Evolutionary conservation across 2,797 vertebrate species (phyloP).

Genomic region (Sternotherus odoratus): DNA sequence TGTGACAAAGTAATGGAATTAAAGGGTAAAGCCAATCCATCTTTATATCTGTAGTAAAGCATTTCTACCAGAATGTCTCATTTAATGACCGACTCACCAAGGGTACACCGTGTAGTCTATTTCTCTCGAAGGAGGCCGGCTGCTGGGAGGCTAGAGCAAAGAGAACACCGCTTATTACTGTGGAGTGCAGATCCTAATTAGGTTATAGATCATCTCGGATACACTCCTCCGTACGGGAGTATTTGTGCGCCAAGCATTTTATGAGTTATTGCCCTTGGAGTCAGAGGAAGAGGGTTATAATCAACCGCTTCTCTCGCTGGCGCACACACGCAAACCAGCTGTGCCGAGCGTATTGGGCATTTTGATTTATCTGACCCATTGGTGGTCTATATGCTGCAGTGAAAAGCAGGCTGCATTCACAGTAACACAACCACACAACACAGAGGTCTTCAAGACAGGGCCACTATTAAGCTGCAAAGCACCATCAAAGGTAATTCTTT

Average conservation of each 20-base stretch:
- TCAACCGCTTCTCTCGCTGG: neutral
- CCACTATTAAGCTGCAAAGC: neutral
- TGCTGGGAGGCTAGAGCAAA: conserved; percentile 83
- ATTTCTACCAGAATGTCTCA: fast-evolving
- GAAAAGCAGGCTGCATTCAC: neutral
- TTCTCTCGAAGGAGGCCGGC: conserved; percentile 90
- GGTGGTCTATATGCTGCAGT: neutral
- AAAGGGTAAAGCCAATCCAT: fast-evolving
- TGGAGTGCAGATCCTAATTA: fast-evolving
- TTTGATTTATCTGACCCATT: conserved; percentile 13
- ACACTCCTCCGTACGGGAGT: neutral
- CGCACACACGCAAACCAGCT: neutral
- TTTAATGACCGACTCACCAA: conserved; percentile 83
- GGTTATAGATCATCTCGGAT: fast-evolving
- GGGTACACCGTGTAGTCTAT: conserved; percentile 92
- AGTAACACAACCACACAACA: neutral
- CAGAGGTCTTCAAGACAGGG: neutral
- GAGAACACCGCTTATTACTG: neutral
- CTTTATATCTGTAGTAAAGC: fast-evolving
- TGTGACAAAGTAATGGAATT: fast-evolving
- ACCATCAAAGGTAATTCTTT: neutral
- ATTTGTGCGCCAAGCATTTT: neutral
- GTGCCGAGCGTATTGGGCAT: neutral
- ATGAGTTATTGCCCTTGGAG: neutral
- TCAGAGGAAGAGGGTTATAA: neutral